phyloP scores from a whole-genome alignment of 2,888 invertebrate genomes.

The Caenorhabditis drosophilae region DNA sequence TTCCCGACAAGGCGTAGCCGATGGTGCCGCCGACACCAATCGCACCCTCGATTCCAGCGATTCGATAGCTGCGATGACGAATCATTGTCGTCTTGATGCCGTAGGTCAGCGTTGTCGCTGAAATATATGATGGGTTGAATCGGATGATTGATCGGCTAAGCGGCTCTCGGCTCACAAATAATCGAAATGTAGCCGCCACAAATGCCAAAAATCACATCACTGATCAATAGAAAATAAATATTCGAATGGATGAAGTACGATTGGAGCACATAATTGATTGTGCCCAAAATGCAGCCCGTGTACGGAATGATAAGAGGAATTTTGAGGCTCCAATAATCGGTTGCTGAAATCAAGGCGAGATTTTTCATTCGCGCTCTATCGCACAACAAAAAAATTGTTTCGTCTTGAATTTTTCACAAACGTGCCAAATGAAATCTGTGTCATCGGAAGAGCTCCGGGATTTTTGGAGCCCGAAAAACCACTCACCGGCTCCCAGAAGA shows the following conservation, averaged over 20 bases:
- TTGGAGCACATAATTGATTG: conserved; percentile 67
- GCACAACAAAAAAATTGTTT: too few relatives aligned
- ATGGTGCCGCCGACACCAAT: conserved; percentile 70
- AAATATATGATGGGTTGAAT: too few relatives aligned
- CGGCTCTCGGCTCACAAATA: conserved; percentile 68
- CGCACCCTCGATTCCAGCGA: conserved; percentile 70
- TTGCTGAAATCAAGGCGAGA: conserved; percentile 47
- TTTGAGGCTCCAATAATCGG: conserved; percentile 70
- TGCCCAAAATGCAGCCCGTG: conserved; percentile 65
- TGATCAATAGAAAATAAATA: conserved; percentile 68
- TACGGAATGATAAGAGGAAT: conserved; percentile 70
- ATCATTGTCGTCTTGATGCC: conserved; percentile 67
- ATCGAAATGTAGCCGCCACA: conserved; percentile 70
- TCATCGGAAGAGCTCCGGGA: too few relatives aligned
- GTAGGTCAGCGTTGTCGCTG: conserved; percentile 69
- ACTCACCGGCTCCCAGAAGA: conserved; percentile 68
- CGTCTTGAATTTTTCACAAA: too few relatives aligned
- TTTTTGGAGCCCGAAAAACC: neutral
- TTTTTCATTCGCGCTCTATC: too few relatives aligned
- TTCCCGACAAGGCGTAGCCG: conserved; percentile 69
- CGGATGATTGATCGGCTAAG: too few relatives aligned
- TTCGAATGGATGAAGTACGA: conserved; percentile 62
- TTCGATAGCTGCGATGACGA: conserved; percentile 63
- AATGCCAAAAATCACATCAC: conserved; percentile 69
- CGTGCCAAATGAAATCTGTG: too few relatives aligned